Evolutionary conservation across 1,140 invertebrate genomes (phyloP).

Genomic region (Drosophila arizonae): DNA sequence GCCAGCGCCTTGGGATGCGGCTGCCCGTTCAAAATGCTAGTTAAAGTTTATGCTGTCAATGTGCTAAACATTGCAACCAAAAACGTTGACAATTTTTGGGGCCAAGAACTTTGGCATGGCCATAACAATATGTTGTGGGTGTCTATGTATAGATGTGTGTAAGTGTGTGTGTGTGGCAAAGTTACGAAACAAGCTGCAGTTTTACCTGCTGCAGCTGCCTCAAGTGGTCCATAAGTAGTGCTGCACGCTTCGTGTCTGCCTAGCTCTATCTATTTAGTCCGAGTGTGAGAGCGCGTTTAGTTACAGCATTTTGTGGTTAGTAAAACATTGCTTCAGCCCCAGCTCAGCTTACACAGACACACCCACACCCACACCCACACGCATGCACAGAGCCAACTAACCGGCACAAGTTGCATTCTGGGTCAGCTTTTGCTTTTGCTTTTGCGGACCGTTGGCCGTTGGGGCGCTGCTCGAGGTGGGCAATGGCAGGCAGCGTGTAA

Average conservation of each 20-base stretch:
- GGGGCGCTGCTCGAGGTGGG: conserved; percentile 31
- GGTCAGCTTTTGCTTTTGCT: conserved; percentile 58
- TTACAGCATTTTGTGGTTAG: conserved; percentile 78
- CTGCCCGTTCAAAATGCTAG: conserved; percentile 53
- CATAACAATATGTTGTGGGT: conserved; percentile 74
- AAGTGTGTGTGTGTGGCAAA: conserved; percentile 31
- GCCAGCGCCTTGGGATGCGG: conserved; percentile 19
- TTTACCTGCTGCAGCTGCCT: conserved; percentile 41
- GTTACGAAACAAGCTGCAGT: conserved; percentile 41
- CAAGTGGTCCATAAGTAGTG: conserved; percentile 68
- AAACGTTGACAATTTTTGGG: conserved; percentile 73
- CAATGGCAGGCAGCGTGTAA: conserved; percentile 38
- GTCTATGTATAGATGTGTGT: conserved; percentile 10
- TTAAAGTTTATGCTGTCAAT: conserved; percentile 73
- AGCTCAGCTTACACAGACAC: conserved; percentile 39
- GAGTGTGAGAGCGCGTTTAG: conserved; percentile 60
- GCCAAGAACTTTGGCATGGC: conserved; percentile 61
- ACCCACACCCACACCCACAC: conserved; percentile 26
- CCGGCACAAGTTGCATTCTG: conserved; percentile 75
- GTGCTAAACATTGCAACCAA: conserved; percentile 68
- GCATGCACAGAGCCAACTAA: conserved; percentile 45
- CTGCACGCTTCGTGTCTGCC: conserved; percentile 51
- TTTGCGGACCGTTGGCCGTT: conserved; percentile 31
- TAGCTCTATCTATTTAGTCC: conserved; percentile 20
- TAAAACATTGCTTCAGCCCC: conserved; percentile 62